Conservation (phyloP, 2,888 invertebrate species). For the Agrochola lota region DNA sequence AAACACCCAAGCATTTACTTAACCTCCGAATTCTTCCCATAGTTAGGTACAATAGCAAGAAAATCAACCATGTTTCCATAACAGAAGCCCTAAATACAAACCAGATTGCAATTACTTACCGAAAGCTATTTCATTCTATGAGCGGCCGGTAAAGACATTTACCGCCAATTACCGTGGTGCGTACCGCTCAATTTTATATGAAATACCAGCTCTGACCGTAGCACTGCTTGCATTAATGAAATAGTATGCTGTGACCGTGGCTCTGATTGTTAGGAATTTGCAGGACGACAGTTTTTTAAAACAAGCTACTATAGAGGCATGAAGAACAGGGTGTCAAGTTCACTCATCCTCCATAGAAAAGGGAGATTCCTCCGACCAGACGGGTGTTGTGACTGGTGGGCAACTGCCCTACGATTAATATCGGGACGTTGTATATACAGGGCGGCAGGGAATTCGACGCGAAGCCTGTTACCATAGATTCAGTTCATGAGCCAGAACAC, state of each 20-base stretch:
- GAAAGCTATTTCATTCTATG: constrained; percentile 10
- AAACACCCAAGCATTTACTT: too few relatives aligned
- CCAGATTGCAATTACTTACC: constrained; percentile 23
- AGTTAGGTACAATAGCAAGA: background rate
- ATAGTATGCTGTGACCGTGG: background rate
- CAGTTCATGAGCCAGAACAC: too few relatives aligned
- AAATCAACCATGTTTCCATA: background rate
- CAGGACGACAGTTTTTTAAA: constrained; percentile 6
- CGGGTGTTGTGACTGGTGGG: too few relatives aligned
- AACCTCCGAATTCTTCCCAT: background rate
- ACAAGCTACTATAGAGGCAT: background rate
- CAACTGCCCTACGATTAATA: too few relatives aligned
- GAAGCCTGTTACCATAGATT: too few relatives aligned
- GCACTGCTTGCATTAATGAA: background rate
- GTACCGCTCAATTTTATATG: constrained; percentile 14
- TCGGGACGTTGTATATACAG: too few relatives aligned
- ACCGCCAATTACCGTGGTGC: constrained; percentile 47
- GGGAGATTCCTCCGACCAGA: too few relatives aligned
- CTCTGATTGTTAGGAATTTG: constrained; percentile 5
- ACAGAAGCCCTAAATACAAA: constrained; percentile 3
- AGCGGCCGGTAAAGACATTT: constrained; percentile 28
- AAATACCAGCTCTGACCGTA: constrained; percentile 6
- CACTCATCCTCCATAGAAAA: too few relatives aligned
- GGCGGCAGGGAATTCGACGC: too few relatives aligned
- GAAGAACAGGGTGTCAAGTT: too few relatives aligned